Evolutionary conservation across 2,797 vertebrate genomes (phyloP).

Genomic region (Melanogrammus aeglefinus): DNA sequence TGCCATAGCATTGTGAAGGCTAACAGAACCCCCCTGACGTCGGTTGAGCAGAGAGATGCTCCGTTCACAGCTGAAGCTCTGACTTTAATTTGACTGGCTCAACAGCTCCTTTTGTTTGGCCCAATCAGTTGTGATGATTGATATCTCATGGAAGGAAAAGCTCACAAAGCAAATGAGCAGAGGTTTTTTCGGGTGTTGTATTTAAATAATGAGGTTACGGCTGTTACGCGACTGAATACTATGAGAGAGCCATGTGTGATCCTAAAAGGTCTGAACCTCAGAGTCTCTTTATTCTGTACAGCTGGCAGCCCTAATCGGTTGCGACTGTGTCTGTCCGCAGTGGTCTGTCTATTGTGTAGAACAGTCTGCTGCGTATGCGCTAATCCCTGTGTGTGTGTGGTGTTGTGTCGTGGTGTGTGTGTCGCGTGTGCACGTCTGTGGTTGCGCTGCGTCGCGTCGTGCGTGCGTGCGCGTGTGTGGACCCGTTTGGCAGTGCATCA

Average conservation of each 20-base stretch:
- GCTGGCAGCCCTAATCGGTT: too few relatives aligned
- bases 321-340: too few relatives aligned
- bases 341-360: too few relatives aligned
- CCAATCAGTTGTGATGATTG: too few relatives aligned
- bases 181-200: not conserved
- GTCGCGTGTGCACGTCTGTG: not conserved
- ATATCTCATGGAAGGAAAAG: not conserved
- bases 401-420: slow-evolving; percentile 38
- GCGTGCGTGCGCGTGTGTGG: slow-evolving; percentile 41
- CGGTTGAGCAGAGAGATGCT: not conserved
- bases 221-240: too few relatives aligned
- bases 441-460: too few relatives aligned
- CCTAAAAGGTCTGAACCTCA: too few relatives aligned
- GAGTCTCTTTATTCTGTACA: too few relatives aligned
- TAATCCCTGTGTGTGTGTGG: slow-evolving; percentile 14
- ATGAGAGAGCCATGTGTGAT: too few relatives aligned
- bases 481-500: slow-evolving; percentile 88
- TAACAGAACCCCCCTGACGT: not conserved
- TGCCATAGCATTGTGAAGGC: not conserved
- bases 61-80: not conserved
- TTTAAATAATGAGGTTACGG: not conserved
- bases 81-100: too few relatives aligned
- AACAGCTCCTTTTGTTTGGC: too few relatives aligned
- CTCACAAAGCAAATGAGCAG: not conserved
- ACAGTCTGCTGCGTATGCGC: too few relatives aligned